Percentiles rank a stretch among this genome's conserved stretches.
Conservation (phyloP, 2,113 vertebrate genomes). For the Platichthys stellatus region DNA sequence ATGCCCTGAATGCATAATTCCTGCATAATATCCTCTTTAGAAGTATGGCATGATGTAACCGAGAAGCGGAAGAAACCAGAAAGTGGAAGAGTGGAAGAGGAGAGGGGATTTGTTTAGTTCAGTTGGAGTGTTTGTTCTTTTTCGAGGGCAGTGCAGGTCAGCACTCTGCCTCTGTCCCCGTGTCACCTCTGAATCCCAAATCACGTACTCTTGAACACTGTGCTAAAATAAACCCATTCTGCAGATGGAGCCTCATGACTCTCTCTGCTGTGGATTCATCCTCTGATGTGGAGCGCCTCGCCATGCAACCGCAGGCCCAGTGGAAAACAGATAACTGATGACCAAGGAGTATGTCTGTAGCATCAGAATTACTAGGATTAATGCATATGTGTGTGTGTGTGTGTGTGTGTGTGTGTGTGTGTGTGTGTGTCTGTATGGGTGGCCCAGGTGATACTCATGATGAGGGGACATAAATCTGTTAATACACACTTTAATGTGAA, state of each 20-base stretch:
- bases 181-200: constrained; percentile 41
- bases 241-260: constrained; percentile 21
- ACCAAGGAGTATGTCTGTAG: too few species aligned
- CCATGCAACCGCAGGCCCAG: neutral
- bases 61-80: constrained; percentile 28
- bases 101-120: constrained; percentile 23
- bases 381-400: neutral
- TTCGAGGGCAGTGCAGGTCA: constrained; percentile 10
- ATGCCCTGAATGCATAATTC: neutral
- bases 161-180: constrained; percentile 32
- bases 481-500: too few species aligned
- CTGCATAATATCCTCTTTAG: neutral
- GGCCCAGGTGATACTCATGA: too few species aligned
- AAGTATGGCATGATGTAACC: constrained; percentile 21
- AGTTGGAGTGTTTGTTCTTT: constrained; percentile 40
- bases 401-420: too few species aligned
- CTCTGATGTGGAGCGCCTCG: constrained; percentile 3
- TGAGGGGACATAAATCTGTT: too few species aligned
- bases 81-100: constrained; percentile 39
- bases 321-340: neutral
- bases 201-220: neutral
- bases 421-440: too few species aligned
- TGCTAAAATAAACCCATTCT: constrained; percentile 20
- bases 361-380: neutral
- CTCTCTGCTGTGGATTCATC: neutral